Evolutionary conservation across 2,888 invertebrate genomes (phyloP), one percentile per base, ranked within the genome.

Genomic region (Perizoma affinitatum): DNA sequence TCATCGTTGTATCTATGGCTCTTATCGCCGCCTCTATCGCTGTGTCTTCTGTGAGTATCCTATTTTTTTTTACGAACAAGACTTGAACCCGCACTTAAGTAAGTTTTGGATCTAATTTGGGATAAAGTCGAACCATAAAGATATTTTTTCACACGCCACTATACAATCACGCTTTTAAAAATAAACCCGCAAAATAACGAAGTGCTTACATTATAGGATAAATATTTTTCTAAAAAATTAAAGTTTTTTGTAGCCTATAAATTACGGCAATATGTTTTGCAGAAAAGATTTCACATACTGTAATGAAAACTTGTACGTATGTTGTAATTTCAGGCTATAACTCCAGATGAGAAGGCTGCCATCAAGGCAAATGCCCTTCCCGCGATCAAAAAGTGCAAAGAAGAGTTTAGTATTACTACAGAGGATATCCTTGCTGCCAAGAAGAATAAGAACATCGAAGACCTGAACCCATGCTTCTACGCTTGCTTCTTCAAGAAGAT

Each of bases 401-500:
- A 51, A 6, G 62, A 69, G 44, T 34, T 47, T 5, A 49, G 36
- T 4, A 47, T 67, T 35, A 41, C 60, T 5, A 57, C 56, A 11
- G 67, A 69, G 8, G 56, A 60, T 0, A 6, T 62, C 3, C 3
- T 57, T 8, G 49, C 57, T 6, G 66, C 64, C 5, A 61, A 52
- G 11, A 38, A 58, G 6, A 36, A 38, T 0, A 58, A 55, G 10
- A 47, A 61, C n/a, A 33, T 59, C 6, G 48, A 61, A 7, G 46
- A 36, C 0, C 11, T 68, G 6, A 46, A 69, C 8, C 36, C 69
- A 0, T 74, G 74, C 48, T 74, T 68, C 52, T 67, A 66, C 38
- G 67, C 65, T 9, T 74, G 74, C 49, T 60, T 74, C 47, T 66
- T 69, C 10, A 74, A 71, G 60, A 70, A 68, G 44, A 47, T 57